Percentiles rank a stretch among this genome's conserved stretches.
Conservation (phyloP, 1,140 invertebrate species). For the Lucilia sericata region DNA sequence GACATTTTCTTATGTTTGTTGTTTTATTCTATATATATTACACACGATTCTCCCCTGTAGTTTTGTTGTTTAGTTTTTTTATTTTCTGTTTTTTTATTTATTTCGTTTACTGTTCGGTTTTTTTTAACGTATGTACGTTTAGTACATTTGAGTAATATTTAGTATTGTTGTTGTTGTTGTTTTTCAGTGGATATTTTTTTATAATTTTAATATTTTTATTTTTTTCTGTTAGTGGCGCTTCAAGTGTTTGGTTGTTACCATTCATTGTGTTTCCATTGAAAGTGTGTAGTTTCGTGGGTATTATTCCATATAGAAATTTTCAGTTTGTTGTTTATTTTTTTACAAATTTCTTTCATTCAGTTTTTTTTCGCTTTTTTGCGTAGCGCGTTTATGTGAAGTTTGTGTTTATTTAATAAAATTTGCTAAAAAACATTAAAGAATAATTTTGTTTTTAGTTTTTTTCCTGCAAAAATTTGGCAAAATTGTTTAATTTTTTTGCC, state of each 20-base stretch:
- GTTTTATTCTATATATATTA: not conserved
- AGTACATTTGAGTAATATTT: too few species aligned
- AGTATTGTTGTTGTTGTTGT: too few species aligned
- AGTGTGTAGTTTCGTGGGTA: not conserved
- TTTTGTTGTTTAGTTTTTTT: not conserved
- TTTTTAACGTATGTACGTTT: too few species aligned
- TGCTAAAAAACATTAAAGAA: not conserved
- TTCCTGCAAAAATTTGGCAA: too few species aligned
- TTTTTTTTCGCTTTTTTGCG: not conserved
- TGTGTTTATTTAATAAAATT: not conserved
- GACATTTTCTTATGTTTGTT: constrained; percentile 22
- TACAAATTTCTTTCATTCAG: not conserved
- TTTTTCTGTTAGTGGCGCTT: constrained; percentile 13
- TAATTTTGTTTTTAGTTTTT: too few species aligned
- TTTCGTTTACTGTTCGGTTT: not conserved
- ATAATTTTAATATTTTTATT: not conserved
- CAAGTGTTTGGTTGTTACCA: constrained; percentile 12
- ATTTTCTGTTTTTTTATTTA: not conserved
- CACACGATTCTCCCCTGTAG: not conserved
- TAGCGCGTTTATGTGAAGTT: not conserved
- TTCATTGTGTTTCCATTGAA: not conserved
- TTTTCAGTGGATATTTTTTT: not conserved
- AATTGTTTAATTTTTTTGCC: too few species aligned
- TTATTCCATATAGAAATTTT: not conserved
- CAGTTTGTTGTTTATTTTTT: constrained; percentile 4